Evolutionary conservation across 1,140 invertebrate genomes (phyloP).

Genomic region (Drosophila asahinai): DNA sequence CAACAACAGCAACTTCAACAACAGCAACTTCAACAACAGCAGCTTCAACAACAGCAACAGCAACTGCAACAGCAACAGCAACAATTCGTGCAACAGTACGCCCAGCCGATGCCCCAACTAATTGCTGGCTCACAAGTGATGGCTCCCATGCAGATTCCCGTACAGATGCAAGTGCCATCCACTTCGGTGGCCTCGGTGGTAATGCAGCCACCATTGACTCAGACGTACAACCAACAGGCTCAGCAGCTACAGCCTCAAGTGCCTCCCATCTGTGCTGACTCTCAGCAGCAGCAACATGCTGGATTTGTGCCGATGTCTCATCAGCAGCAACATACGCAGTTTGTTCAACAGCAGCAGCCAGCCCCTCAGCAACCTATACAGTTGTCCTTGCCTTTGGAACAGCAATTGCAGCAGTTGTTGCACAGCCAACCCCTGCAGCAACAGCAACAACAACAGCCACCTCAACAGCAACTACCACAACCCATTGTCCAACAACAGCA

Average conservation of each 20-base stretch:
- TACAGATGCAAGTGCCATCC: constrained; percentile 68
- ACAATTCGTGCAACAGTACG: constrained; percentile 73
- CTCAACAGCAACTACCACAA: constrained; percentile 24
- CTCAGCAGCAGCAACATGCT: constrained; percentile 38
- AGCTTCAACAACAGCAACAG: constrained; percentile 34
- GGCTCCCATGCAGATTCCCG: constrained; percentile 63
- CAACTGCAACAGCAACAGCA: constrained; percentile 58
- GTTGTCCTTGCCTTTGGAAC: constrained; percentile 84
- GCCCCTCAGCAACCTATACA: constrained; percentile 76
- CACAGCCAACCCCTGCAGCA: constrained; percentile 85
- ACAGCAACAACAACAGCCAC: constrained; percentile 33
- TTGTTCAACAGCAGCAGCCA: constrained; percentile 80
- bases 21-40: constrained; percentile 48
- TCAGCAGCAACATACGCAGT: constrained; percentile 36
- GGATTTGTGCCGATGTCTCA: constrained; percentile 75
- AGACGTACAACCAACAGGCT: constrained; percentile 32
- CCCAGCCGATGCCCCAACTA: constrained; percentile 65
- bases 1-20: constrained; percentile 28
- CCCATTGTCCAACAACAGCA: constrained; percentile 43
- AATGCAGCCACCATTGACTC: constrained; percentile 42
- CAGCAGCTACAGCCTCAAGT: constrained; percentile 60
- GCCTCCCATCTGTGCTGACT: constrained; percentile 38
- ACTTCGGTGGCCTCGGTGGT: constrained; percentile 30
- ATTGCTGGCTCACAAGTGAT: constrained; percentile 85
- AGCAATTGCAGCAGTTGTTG: constrained; percentile 86